Evolutionary conservation across 1,140 invertebrate species (phyloP).

Genomic region (Aplysia californica): DNA sequence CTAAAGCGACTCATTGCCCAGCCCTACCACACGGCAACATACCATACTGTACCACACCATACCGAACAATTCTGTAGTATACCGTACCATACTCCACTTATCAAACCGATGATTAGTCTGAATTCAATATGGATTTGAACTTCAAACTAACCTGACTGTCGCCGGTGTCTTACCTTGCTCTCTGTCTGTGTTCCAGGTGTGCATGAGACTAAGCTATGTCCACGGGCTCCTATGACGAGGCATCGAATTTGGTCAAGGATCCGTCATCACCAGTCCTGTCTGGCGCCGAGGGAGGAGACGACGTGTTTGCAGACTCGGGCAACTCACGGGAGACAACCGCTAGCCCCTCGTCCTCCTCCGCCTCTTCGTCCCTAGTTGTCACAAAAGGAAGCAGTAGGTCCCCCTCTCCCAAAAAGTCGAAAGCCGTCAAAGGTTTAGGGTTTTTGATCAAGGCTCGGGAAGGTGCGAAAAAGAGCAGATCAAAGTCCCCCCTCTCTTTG

Average conservation of each 20-base stretch:
- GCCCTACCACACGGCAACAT: too few relatives aligned
- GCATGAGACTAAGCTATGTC: constrained; percentile 62
- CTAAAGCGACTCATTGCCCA: too few relatives aligned
- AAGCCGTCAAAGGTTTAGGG: constrained; percentile 44
- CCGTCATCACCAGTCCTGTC: constrained; percentile 42
- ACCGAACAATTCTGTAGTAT: too few relatives aligned
- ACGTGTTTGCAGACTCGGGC: constrained; percentile 33
- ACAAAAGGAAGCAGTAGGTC: constrained; percentile 16
- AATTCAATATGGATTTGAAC: too few relatives aligned
- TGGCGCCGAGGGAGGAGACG: constrained; percentile 39
- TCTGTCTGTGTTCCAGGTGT: too few relatives aligned
- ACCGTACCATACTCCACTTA: too few relatives aligned
- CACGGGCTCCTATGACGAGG: constrained; percentile 59
- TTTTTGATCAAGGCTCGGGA: constrained; percentile 39
- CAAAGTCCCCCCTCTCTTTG: constrained; percentile 36
- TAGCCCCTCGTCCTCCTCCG: neutral
- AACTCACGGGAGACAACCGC: neutral
- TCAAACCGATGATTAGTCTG: too few relatives aligned
- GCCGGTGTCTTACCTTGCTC: too few relatives aligned
- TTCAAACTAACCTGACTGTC: too few relatives aligned
- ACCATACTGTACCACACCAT: too few relatives aligned
- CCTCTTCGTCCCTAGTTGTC: neutral
- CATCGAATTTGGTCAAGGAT: constrained; percentile 57
- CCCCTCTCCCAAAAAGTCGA: constrained; percentile 37
- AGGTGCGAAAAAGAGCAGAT: constrained; percentile 32